Conservation (phyloP, 2,888 invertebrate genomes). For the Busseola fusca region DNA sequence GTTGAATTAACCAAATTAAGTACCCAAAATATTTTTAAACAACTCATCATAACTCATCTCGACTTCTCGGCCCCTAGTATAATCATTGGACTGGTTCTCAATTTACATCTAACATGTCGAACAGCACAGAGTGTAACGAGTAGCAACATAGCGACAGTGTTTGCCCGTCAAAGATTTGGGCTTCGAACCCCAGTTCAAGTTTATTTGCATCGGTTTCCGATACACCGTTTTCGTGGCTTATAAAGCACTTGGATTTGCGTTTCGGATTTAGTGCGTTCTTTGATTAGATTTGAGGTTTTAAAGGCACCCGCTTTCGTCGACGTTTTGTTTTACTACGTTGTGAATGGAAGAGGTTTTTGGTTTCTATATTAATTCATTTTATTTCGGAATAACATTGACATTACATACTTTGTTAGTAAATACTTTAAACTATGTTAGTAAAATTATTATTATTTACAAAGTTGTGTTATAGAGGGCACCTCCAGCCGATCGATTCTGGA, state of each 20-base stretch:
- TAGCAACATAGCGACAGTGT: slow-evolving; percentile 59
- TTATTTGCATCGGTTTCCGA: slow-evolving; percentile 64
- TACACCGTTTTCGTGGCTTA: slow-evolving; percentile 58
- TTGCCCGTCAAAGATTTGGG: slow-evolving; percentile 62
- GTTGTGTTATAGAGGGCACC: too few relatives aligned
- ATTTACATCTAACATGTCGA: slow-evolving; percentile 66
- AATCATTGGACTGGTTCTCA: slow-evolving; percentile 55
- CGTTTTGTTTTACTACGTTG: background rate
- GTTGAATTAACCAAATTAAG: background rate
- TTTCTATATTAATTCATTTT: background rate
- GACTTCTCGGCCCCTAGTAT: slow-evolving; percentile 45
- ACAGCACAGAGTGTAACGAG: slow-evolving; percentile 52
- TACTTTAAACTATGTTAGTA: too few relatives aligned
- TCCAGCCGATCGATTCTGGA: too few relatives aligned
- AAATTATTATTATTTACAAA: too few relatives aligned
- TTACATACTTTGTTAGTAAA: too few relatives aligned
- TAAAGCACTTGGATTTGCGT: slow-evolving; percentile 52
- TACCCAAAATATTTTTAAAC: background rate
- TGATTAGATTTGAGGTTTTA: slow-evolving; percentile 43
- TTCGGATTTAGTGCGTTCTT: slow-evolving; percentile 48
- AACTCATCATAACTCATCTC: background rate
- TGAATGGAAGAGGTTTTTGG: background rate
- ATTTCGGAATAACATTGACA: too few relatives aligned
- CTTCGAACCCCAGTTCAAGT: slow-evolving; percentile 59
- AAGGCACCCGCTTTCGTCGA: background rate